phyloP scores from a whole-genome alignment of 2,113 vertebrate genomes.

The Camelus dromedarius region DNA sequence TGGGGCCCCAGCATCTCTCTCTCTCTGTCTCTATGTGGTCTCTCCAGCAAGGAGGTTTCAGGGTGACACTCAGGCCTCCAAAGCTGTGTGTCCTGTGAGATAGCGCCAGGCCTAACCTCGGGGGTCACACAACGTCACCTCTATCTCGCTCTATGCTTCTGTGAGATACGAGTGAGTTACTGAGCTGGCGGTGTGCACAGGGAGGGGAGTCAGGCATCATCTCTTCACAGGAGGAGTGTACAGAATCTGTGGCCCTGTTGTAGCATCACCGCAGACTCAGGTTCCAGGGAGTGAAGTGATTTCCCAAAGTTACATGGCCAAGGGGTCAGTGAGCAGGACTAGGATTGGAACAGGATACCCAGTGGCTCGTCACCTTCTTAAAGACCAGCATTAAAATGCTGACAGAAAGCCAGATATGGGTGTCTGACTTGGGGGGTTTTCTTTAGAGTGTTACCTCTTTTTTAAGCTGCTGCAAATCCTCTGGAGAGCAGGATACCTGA shows the following conservation, averaged over 20 bases:
- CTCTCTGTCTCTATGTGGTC: not conserved
- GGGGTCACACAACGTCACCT: not conserved
- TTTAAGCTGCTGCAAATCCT: not conserved
- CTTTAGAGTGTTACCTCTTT: not conserved
- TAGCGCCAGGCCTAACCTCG: not conserved
- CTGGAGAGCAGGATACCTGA: not conserved
- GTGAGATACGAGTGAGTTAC: not conserved
- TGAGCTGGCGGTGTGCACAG: not conserved
- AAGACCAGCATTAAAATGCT: not conserved
- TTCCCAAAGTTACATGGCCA: not conserved
- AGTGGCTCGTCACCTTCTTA: not conserved
- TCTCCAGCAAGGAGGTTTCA: not conserved
- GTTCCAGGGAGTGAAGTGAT: not conserved
- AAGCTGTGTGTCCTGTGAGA: not conserved
- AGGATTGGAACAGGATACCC: not conserved
- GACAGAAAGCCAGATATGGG: not conserved
- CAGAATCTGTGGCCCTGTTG: not conserved
- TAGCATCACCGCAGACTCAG: not conserved
- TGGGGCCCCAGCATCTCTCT: not conserved
- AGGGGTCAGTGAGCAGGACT: not conserved
- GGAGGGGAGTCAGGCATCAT: not conserved
- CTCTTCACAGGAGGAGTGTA: not conserved
- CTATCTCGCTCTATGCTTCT: accelerated
- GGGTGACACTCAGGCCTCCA: not conserved
- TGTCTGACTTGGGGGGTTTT: not conserved